Evolutionary conservation across 2,888 invertebrate species (phyloP).

Genomic region (Tipula unca): DNA sequence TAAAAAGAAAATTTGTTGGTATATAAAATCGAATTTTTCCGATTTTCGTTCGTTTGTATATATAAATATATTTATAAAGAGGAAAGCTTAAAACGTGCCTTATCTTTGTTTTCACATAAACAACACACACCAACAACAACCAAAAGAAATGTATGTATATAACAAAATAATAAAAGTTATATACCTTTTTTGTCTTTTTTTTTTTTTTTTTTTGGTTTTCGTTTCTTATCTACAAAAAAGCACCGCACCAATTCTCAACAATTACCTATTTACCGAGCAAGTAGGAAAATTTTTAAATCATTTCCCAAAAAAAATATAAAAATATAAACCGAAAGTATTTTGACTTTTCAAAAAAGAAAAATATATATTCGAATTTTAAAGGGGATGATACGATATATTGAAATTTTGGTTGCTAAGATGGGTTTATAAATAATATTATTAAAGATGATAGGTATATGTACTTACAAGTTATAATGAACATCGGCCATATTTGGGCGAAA

Average conservation of each 20-base stretch:
- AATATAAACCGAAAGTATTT: not conserved
- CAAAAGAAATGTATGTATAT: not conserved
- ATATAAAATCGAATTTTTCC: not conserved
- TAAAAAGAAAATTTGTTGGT: not conserved
- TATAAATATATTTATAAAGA: not conserved
- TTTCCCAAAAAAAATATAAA: not conserved
- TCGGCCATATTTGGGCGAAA: constrained; percentile 97
- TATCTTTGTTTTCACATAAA: constrained; percentile 19
- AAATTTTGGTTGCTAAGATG: not conserved
- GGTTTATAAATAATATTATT: not conserved
- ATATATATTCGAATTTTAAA: not conserved
- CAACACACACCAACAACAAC: not conserved
- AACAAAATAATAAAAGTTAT: not conserved
- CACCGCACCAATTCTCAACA: not conserved
- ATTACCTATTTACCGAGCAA: not conserved
- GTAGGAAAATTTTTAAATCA: not conserved
- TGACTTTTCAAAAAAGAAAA: no score
- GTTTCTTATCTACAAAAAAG: not conserved
- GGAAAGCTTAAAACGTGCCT: constrained; percentile 16
- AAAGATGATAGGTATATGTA: constrained; percentile 34
- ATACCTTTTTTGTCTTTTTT: no score
- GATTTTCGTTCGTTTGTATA: not conserved
- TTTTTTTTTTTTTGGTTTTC: not conserved
- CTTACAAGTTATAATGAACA: constrained; percentile 98
- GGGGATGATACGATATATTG: not conserved